A percentile compares a stretch with the other conserved stretches of the same genome.
Evolutionary conservation across 2,888 invertebrate species (phyloP).

Genomic region (Clivina fossor): DNA sequence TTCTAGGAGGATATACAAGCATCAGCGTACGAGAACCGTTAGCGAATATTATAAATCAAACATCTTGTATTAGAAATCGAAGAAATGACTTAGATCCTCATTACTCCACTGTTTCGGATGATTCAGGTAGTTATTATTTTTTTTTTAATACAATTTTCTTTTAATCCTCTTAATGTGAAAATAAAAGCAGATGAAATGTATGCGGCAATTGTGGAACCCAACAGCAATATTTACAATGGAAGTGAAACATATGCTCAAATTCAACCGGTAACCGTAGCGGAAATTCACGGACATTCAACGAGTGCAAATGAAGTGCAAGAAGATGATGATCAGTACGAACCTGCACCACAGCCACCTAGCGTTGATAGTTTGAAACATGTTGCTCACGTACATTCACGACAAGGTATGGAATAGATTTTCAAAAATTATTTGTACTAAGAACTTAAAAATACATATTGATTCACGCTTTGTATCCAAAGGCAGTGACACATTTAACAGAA

Average conservation of each 20-base stretch:
- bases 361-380: slow-evolving; percentile 63
- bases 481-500: too few species aligned
- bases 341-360: slow-evolving; percentile 61
- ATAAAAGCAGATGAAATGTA: slow-evolving; percentile 78
- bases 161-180: background rate
- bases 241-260: slow-evolving; percentile 89
- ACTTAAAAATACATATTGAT: too few species aligned
- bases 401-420: too few species aligned
- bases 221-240: slow-evolving; percentile 68
- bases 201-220: slow-evolving; percentile 83
- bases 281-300: slow-evolving; percentile 45
- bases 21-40: slow-evolving; percentile 88
- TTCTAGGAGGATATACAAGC: slow-evolving; percentile 85
- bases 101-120: slow-evolving; percentile 90
- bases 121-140: slow-evolving; percentile 66
- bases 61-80: slow-evolving; percentile 53
- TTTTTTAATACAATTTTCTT: background rate
- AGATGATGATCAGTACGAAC: slow-evolving; percentile 48
- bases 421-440: too few species aligned
- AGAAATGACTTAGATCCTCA: slow-evolving; percentile 63
- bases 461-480: too few species aligned
- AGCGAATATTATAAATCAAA: slow-evolving; percentile 73
- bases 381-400: slow-evolving; percentile 62
- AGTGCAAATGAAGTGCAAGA: slow-evolving; percentile 41
- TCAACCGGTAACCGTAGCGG: slow-evolving; percentile 56